These are phyloP conservation scores for Drosophila affinis DNA, from an alignment of 2,888 invertebrate genomes.

Conservation along the genomic window DNA sequence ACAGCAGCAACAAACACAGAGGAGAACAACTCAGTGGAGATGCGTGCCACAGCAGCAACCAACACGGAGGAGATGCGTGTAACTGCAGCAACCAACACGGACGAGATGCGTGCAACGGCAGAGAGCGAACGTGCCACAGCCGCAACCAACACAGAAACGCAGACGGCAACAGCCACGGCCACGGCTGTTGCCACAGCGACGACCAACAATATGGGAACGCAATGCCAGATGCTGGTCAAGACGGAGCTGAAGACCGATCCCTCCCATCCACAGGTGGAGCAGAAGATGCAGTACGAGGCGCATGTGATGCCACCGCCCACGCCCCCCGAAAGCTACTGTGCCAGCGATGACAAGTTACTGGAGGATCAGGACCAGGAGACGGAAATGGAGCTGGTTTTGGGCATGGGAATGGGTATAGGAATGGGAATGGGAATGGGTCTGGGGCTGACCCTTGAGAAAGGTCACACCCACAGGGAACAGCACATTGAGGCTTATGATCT, in stretches of 20 bases:
- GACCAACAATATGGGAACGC: conserved; percentile 70
- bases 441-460: conserved; percentile 12
- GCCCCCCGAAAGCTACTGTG: conserved; percentile 81
- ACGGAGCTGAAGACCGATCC: conserved; percentile 78
- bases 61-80: conserved; percentile 41
- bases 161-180: conserved; percentile 55
- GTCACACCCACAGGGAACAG: conserved; percentile 14
- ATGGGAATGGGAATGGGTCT: conserved; percentile 8
- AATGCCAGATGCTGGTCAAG: conserved; percentile 77
- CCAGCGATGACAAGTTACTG: conserved; percentile 78
- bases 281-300: conserved; percentile 82
- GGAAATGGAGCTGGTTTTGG: conserved; percentile 58
- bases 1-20: conserved; percentile 38
- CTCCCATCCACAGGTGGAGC: conserved; percentile 49
- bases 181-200: conserved; percentile 58
- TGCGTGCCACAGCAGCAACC: conserved; percentile 46
- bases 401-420: conserved; percentile 2
- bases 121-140: neutral
- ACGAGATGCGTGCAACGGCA: conserved; percentile 44
- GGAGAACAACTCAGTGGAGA: conserved; percentile 37
- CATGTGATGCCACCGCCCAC: conserved; percentile 82
- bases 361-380: conserved; percentile 66
- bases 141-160: conserved; percentile 51
- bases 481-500: conserved; percentile 79
- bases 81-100: conserved; percentile 53